These are phyloP conservation scores for Mesopsocus fuscifrons DNA, from an alignment of 2,888 invertebrate genomes.

Conservation along the genomic window DNA sequence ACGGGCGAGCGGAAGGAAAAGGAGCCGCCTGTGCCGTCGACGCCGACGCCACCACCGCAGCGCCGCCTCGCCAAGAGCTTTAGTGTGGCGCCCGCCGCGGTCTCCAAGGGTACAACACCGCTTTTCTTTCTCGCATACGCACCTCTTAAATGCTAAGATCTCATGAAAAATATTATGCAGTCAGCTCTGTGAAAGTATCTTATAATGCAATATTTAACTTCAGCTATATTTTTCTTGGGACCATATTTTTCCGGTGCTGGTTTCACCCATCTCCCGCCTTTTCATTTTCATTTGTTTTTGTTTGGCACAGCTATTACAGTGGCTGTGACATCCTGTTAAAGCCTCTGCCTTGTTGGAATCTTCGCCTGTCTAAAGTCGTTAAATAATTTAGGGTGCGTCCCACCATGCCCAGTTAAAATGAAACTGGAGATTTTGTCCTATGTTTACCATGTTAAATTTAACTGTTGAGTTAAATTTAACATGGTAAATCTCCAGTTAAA, in stretches of 20 bases:
- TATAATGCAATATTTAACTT: too few species aligned
- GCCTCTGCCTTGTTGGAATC: too few species aligned
- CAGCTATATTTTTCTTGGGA: conserved; percentile 9
- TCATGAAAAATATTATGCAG: too few species aligned
- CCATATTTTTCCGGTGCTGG: not conserved
- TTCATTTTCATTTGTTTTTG: too few species aligned
- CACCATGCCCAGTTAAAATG: too few species aligned
- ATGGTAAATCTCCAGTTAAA: too few species aligned
- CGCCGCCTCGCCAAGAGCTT: conserved; percentile 81
- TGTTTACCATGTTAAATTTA: too few species aligned
- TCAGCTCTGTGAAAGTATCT: conserved; percentile 8
- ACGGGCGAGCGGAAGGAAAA: conserved; percentile 26
- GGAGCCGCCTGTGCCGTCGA: conserved; percentile 27
- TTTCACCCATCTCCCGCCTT: not conserved
- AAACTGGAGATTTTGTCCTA: too few species aligned
- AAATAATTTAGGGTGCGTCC: too few species aligned
- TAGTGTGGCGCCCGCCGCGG: conserved; percentile 61
- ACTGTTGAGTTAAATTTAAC: too few species aligned
- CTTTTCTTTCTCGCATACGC: conserved; percentile 14
- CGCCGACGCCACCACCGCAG: conserved; percentile 68
- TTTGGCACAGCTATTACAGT: too few species aligned
- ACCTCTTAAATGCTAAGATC: not conserved
- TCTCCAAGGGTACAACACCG: conserved; percentile 34
- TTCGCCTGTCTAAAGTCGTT: not conserved
- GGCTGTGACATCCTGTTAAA: too few species aligned